These are phyloP conservation scores for Lynx canadensis DNA, from an alignment of 2,113 vertebrate species.

Conservation along the genomic window DNA sequence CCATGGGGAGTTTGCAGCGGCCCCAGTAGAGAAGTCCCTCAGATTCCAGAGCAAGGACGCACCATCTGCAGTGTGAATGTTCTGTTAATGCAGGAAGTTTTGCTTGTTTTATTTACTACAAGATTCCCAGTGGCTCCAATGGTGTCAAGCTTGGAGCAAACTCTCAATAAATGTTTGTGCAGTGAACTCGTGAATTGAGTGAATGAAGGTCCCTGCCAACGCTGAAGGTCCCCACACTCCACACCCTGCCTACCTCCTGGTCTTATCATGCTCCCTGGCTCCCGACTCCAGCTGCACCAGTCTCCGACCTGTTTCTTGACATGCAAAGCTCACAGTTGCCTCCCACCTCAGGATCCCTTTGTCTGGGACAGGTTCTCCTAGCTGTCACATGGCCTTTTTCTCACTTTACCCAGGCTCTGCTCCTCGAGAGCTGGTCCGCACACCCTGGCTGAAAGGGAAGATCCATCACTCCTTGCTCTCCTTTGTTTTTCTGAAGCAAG, in stretches of 20 bases:
- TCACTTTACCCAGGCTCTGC: neutral
- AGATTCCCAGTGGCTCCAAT: neutral
- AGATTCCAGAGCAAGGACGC: neutral
- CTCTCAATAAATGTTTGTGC: neutral
- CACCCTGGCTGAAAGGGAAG: accelerated
- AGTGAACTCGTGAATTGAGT: neutral
- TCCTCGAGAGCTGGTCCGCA: neutral
- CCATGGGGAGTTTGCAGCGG: accelerated
- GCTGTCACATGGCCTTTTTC: no score
- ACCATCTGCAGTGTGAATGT: accelerated
- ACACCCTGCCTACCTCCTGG: neutral
- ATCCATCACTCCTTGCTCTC: accelerated
- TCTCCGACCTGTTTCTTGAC: neutral
- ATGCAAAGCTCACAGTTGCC: neutral
- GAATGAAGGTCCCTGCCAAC: no score
- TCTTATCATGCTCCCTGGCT: accelerated
- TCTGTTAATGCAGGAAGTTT: accelerated
- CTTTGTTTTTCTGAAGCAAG: neutral
- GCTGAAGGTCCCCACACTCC: accelerated
- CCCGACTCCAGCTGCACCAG: accelerated
- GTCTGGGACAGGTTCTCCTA: no score
- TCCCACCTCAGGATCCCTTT: neutral
- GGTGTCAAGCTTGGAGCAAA: no score
- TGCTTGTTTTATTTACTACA: neutral
- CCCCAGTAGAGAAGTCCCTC: neutral